Percentiles rank a stretch among this genome's conserved stretches.
phyloP scores from a whole-genome alignment of 2,797 vertebrate genomes.

The Catamblyrhynchus diadema region DNA sequence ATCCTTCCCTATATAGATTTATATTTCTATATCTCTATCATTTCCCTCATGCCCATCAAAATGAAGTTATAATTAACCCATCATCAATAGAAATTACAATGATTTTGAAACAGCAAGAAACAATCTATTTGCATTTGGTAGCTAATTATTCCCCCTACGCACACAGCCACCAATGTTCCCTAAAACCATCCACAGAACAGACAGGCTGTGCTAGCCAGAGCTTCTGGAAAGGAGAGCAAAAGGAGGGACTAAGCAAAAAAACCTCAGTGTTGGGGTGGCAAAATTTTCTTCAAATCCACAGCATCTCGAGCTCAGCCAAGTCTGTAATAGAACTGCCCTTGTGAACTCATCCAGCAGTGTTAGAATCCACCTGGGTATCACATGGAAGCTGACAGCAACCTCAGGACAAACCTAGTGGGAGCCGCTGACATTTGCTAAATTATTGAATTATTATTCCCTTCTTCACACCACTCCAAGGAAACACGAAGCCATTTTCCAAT shows the following conservation, averaged over 20 bases:
- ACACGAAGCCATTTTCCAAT: neutral
- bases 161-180: constrained; percentile 44
- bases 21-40: constrained; percentile 41
- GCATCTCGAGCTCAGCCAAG: neutral
- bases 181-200: constrained; percentile 5
- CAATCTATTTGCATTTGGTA: constrained; percentile 39
- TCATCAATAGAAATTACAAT: constrained; percentile 47
- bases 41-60: constrained; percentile 40
- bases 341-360: neutral
- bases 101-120: constrained; percentile 44
- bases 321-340: neutral
- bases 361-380: neutral
- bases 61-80: constrained; percentile 53
- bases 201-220: constrained; percentile 41
- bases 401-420: neutral
- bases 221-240: constrained; percentile 1
- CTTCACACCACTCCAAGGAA: neutral
- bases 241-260: neutral
- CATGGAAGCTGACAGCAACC: neutral
- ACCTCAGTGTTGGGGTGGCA: neutral
- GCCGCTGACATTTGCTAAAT: neutral
- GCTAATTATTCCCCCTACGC: constrained; percentile 59
- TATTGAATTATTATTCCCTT: neutral
- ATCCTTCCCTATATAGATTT: neutral
- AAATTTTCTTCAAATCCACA: neutral